Conservation (phyloP, 23 tunicate species). For the Clavelina lepadiformis region DNA sequence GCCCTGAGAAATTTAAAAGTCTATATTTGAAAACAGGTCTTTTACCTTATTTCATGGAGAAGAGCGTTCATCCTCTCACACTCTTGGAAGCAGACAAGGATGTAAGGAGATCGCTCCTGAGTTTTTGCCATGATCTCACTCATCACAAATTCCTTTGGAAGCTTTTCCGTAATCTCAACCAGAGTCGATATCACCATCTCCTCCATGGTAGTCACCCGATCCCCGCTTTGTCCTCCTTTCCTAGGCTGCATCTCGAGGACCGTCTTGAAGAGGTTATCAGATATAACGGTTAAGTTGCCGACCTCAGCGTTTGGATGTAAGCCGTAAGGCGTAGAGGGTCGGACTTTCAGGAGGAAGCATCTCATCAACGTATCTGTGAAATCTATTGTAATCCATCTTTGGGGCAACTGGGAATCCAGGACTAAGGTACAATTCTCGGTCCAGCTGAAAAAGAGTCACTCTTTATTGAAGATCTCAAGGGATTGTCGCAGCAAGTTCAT, state of each 20-base stretch:
- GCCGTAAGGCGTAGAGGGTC: constrained; percentile 64
- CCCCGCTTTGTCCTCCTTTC: constrained; percentile 53
- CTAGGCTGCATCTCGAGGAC: constrained; percentile 90
- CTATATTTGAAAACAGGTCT: too few species aligned
- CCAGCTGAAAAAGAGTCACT: constrained; percentile 41
- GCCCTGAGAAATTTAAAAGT: too few species aligned
- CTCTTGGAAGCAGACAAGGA: constrained; percentile 88
- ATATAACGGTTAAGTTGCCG: constrained; percentile 80
- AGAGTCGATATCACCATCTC: constrained; percentile 66
- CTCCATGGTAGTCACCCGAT: constrained; percentile 56
- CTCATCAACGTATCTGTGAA: constrained; percentile 83
- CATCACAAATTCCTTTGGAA: constrained; percentile 85
- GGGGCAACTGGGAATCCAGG: constrained; percentile 91
- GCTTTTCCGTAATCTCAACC: constrained; percentile 78
- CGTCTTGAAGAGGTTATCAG: constrained; percentile 72
- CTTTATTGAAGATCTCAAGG: too few species aligned
- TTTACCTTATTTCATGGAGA: constrained; percentile 75
- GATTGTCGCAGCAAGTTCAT: too few species aligned
- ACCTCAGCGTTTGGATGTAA: constrained; percentile 94
- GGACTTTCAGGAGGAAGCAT: constrained; percentile 94
- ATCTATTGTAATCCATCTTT: constrained; percentile 78
- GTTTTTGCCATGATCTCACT: constrained; percentile 81
- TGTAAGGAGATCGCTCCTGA: constrained; percentile 73
- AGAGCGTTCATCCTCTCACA: constrained; percentile 85
- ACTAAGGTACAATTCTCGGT: constrained; percentile 54